Base-by-base conservation (phyloP, 2,888 invertebrate species). In the Aphidoletes aphidimyza region DNA sequence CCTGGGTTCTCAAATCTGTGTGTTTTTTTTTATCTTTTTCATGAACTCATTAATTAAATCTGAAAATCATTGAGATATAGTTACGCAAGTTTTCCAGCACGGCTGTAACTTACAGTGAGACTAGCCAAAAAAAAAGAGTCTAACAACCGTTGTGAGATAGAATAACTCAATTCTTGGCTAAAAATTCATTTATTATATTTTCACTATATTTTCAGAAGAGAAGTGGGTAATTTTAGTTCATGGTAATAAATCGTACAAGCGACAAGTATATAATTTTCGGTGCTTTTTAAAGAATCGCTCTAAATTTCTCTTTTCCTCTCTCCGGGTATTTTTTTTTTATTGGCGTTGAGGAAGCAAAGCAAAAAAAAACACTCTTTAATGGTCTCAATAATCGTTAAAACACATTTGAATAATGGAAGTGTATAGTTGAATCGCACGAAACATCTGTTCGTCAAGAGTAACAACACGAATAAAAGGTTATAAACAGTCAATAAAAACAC, bases 21-120 rank as follows among this genome's bases (percentile, higher is more conserved):
- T 47, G 47, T 17, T 47, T 19, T 6, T 47, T 47, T 17, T 47
- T 47, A n/a, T 22, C 3, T 26, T 54, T 22, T 14, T 9, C 0
- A 14, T 69, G 30, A 69, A 69, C 30, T 69, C 69, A 69, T 69
- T 69, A 69, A 69, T 69, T 69, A 69, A 69, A 69, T 69, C 30
- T 69, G 11, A 14, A 69, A 69, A 30, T 69, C 30, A 0, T 69
- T n/a, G 42, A 6, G 42, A 42, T 42, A 6, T 42, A 9, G 8
- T 69, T 69, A 30, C 69, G 69, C 6, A 69, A 69, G 26, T 69
- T 69, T n/a, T n/a, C n/a, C n/a, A n/a, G n/a, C n/a, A n/a, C n/a
- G n/a, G n/a, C n/a, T n/a, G n/a, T n/a, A n/a, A n/a, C n/a, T n/a
- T n/a, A n/a, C n/a, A n/a, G n/a, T n/a, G n/a, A n/a, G n/a, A n/a